Base-by-base conservation (phyloP, 2,888 invertebrate species). In the Serripes groenlandicus region DNA sequence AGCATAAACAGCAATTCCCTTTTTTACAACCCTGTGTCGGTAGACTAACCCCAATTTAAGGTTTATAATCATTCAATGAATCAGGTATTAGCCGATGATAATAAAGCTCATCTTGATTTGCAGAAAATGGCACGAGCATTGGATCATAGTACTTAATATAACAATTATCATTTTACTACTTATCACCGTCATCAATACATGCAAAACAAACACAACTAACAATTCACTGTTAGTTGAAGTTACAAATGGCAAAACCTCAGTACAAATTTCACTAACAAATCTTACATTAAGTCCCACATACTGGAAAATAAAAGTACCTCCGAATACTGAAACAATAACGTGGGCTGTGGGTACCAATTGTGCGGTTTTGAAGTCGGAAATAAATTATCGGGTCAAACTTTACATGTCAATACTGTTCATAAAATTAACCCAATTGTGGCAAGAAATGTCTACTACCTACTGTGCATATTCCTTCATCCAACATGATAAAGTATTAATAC, bases 61-160 rank as follows among this genome's bases (percentile, higher is more conserved):
- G 11, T 78, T 15, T 78, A 72, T 52, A 58, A 68, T 9, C 78
- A 78, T 68, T n/a, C 60, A 54, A 68, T 78, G 37, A 49, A 28
- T 15, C 21, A 72, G 18, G 21, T 77, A 5, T 26, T 77, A n/a
- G 78, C 68, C 15, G 64, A 26, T 37, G 73, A 66, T 49, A 60
- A 23, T 7, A 78, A 77, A 62, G 26, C 26, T 23, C 77, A 77
- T 62, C 54, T 77, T 34, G 62, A 64, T 62, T 54, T 32, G 56
- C 18, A 30, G 4, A 78, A 78, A 42, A 73, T 78, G 70, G 76
- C 71, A 37, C 21, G 73, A 73, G 18, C 56, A 73, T 42, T 78
- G 28, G 28, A 73, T 60, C 21, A 35, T 78, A 23, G 35, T 56
- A 11, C 23, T 69, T 30, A 23, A 32, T 26, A 74, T 78, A 28